These are phyloP conservation scores for Ceyx cyanopectus DNA, from an alignment of 2,113 vertebrate species.

Conservation along the genomic window DNA sequence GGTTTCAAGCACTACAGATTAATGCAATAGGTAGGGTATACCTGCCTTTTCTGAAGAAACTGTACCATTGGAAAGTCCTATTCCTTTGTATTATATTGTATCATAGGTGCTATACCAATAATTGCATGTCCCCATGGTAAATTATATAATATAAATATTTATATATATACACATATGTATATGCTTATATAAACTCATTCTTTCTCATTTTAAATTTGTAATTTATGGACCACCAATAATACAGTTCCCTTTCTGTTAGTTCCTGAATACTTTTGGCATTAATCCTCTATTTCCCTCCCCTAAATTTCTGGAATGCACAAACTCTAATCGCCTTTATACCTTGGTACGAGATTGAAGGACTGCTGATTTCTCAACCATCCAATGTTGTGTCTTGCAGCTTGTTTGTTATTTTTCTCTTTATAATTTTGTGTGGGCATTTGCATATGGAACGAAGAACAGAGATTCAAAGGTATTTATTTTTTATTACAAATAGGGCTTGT, in stretches of 20 bases:
- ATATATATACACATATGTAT: slow-evolving; percentile 78
- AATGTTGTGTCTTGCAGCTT: slow-evolving; percentile 53
- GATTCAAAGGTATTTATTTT: slow-evolving; percentile 25
- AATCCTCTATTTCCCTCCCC: slow-evolving; percentile 44
- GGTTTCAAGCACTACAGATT: slow-evolving; percentile 78
- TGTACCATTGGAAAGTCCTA: slow-evolving; percentile 73
- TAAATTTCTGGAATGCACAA: slow-evolving; percentile 65
- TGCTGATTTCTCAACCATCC: slow-evolving; percentile 63
- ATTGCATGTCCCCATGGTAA: slow-evolving; percentile 87
- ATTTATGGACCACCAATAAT: slow-evolving; percentile 71
- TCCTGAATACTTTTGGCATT: slow-evolving; percentile 66
- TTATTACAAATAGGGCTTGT: slow-evolving; percentile 1
- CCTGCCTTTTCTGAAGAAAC: slow-evolving; percentile 75
- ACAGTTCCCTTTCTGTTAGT: slow-evolving; percentile 66
- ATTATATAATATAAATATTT: slow-evolving; percentile 85
- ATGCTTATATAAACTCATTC: slow-evolving; percentile 78
- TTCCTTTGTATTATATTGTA: slow-evolving; percentile 91
- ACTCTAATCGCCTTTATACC: slow-evolving; percentile 61
- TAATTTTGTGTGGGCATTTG: slow-evolving; percentile 25
- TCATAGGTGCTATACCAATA: slow-evolving; percentile 81
- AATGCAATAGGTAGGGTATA: slow-evolving; percentile 78
- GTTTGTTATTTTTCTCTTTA: neutral
- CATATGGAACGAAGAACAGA: slow-evolving; percentile 22
- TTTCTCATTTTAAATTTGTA: slow-evolving; percentile 78
- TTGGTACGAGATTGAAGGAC: slow-evolving; percentile 59